Evolutionary conservation across 2,797 vertebrate genomes (phyloP).

Genomic region (Loriculus beryllinus): DNA sequence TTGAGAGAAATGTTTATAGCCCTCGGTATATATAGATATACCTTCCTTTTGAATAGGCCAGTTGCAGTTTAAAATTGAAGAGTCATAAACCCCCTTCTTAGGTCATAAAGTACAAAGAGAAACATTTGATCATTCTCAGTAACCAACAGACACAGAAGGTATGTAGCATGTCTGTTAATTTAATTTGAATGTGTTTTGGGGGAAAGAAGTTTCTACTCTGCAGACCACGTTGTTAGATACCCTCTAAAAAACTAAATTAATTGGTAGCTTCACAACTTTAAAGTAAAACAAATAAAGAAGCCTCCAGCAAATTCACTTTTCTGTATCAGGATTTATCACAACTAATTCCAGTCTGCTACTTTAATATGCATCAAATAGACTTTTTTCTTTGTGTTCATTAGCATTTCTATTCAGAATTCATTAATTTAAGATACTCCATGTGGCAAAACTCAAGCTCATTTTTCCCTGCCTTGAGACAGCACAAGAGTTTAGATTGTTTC

Average conservation of each 20-base stretch:
- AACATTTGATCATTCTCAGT: not conserved
- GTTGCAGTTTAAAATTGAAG: not conserved
- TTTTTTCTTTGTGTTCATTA: not conserved
- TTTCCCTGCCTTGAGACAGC: not conserved
- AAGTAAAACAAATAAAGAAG: not conserved
- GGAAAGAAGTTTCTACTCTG: not conserved
- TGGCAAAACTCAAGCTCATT: not conserved
- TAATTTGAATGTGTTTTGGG: not conserved
- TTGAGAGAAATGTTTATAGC: not conserved
- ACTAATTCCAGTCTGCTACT: not conserved
- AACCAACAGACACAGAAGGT: not conserved
- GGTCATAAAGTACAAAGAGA: not conserved
- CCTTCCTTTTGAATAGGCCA: not conserved
- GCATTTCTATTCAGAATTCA: not conserved
- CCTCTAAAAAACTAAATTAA: not conserved
- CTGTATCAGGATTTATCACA: not conserved
- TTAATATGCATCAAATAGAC: not conserved
- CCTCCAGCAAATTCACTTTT: not conserved
- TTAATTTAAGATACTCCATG: not conserved
- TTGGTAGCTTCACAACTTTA: not conserved
- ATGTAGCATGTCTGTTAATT: not conserved
- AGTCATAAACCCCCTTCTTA: not conserved
- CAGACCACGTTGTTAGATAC: not conserved
- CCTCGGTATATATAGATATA: not conserved
- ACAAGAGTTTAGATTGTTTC: not conserved